These are phyloP conservation scores for Ceratitis capitata DNA, from an alignment of 1,140 invertebrate species.

Conservation along the genomic window DNA sequence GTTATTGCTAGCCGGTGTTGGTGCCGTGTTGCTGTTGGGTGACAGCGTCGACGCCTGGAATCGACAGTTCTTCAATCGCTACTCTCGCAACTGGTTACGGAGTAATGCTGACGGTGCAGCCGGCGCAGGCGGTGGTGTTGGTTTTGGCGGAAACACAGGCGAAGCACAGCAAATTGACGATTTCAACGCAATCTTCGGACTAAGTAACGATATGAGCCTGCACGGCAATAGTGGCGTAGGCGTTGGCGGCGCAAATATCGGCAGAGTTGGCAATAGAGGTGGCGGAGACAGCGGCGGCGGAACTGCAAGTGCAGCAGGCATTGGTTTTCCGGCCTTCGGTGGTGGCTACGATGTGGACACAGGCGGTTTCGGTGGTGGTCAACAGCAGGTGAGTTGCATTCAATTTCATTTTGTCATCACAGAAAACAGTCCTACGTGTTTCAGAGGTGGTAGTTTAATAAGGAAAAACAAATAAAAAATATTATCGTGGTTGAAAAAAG, in stretches of 20 bases:
- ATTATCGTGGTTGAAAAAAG: neutral
- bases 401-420: neutral
- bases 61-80: conserved; percentile 80
- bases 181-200: conserved; percentile 27
- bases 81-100: conserved; percentile 84
- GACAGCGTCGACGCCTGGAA: conserved; percentile 74
- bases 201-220: neutral
- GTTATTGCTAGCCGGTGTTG: conserved; percentile 50
- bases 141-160: neutral
- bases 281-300: neutral
- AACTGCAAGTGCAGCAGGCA: neutral
- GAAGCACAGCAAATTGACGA: conserved; percentile 22
- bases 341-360: conserved; percentile 1
- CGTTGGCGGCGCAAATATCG: neutral
- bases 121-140: neutral
- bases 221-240: neutral
- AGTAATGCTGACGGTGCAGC: conserved; percentile 62
- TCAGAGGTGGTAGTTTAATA: neutral
- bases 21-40: conserved; percentile 58
- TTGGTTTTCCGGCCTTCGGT: neutral
- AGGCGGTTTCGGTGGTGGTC: neutral
- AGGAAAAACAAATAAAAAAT: neutral
- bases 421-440: neutral
- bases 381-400: conserved; percentile 7
- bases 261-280: neutral